phyloP scores from a whole-genome alignment of 2,797 vertebrate genomes.

The Cuculus canorus region DNA sequence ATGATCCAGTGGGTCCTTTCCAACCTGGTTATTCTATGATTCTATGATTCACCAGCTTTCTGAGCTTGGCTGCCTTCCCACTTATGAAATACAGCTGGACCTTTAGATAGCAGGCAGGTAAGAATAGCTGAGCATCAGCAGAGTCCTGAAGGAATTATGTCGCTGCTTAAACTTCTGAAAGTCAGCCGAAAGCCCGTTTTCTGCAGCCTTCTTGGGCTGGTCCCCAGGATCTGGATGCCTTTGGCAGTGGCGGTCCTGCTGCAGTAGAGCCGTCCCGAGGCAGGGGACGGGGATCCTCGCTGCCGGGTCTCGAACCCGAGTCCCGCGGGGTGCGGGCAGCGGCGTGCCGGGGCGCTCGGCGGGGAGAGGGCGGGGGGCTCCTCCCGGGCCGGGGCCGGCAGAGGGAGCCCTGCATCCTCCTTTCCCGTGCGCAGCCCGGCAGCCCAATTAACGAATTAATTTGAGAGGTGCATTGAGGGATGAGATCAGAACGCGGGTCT shows the following conservation, averaged over 20 bases:
- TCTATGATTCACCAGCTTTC: background rate
- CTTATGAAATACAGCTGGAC: background rate
- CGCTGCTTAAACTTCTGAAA: background rate
- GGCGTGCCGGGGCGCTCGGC: too few species aligned
- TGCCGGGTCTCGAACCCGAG: too few species aligned
- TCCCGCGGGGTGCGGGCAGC: too few species aligned
- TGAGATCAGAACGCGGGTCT: slow-evolving; percentile 48
- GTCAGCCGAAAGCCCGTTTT: background rate
- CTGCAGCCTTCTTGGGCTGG: background rate
- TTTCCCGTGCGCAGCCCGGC: background rate
- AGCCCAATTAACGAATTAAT: slow-evolving; percentile 44
- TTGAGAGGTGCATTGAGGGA: slow-evolving; percentile 36
- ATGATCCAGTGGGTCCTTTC: too few species aligned
- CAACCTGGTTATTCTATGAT: too few species aligned
- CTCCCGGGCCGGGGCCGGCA: slow-evolving; percentile 25
- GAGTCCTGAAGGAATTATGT: background rate
- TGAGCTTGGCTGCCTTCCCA: slow-evolving; percentile 16
- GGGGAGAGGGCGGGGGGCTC: too few species aligned
- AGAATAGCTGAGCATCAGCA: slow-evolving; percentile 40
- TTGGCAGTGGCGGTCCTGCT: background rate
- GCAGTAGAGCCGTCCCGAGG: background rate
- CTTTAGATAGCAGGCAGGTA: background rate
- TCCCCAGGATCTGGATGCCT: rapidly evolving
- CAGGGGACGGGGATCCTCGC: too few species aligned
- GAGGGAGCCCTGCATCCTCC: slow-evolving; percentile 61